Evolutionary conservation across 2,797 vertebrate species (phyloP).

Genomic region (Sebastiscus albofasciatus): DNA sequence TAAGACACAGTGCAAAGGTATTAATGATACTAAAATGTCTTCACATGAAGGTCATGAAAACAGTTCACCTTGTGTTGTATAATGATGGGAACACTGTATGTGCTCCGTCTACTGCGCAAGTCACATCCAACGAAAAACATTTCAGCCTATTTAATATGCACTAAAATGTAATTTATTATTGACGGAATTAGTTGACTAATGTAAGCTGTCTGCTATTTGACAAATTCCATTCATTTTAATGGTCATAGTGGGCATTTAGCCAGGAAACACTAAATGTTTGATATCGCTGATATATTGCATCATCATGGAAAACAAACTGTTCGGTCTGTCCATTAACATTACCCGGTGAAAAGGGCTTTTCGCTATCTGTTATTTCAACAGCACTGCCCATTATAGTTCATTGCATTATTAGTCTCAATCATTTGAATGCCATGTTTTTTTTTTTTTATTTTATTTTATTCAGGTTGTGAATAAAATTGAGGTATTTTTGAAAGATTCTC

Average conservation of each 20-base stretch:
- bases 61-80: background rate
- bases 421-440: background rate
- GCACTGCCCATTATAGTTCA: background rate
- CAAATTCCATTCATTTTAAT: slow-evolving; percentile 29
- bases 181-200: slow-evolving; percentile 20
- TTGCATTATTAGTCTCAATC: background rate
- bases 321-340: background rate
- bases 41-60: background rate
- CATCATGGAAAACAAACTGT: slow-evolving; percentile 3
- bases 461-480: background rate
- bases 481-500: background rate
- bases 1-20: background rate
- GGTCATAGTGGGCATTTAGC: slow-evolving; percentile 2
- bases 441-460: background rate
- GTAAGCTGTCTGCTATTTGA: slow-evolving; percentile 9
- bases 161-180: slow-evolving; percentile 16
- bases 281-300: background rate
- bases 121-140: background rate
- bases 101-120: background rate
- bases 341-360: background rate
- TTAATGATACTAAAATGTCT: background rate
- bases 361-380: background rate
- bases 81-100: background rate
- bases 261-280: slow-evolving; percentile 18
- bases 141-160: slow-evolving; percentile 4